phyloP scores from a whole-genome alignment of 2,113 vertebrate species.

The Plotosus lineatus region DNA sequence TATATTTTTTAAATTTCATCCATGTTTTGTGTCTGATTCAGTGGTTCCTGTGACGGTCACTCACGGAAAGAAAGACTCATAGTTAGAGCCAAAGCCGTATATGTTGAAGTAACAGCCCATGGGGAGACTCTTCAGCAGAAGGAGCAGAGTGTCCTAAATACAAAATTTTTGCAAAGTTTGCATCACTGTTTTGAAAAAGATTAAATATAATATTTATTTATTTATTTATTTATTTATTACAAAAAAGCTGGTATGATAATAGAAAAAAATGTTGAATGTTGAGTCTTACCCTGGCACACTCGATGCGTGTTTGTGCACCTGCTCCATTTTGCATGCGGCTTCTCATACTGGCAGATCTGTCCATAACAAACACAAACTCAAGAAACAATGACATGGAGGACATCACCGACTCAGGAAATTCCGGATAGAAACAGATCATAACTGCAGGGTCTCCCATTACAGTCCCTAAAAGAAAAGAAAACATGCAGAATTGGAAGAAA shows the following conservation, averaged over 20 bases:
- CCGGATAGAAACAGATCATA: constrained; percentile 82
- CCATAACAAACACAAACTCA: too few species aligned
- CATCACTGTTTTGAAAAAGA: too few species aligned
- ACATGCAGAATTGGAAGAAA: neutral
- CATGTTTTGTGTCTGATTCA: neutral
- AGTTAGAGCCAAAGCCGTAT: constrained; percentile 77
- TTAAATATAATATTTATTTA: too few species aligned
- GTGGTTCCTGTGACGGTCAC: constrained; percentile 25
- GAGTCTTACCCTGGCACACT: constrained; percentile 73
- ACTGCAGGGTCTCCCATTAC: constrained; percentile 76
- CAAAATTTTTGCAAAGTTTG: neutral
- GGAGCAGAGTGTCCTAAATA: constrained; percentile 74
- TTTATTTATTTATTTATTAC: too few species aligned
- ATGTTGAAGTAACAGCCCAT: constrained; percentile 86
- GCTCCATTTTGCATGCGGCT: constrained; percentile 5
- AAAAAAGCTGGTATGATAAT: neutral
- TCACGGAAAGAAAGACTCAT: constrained; percentile 73
- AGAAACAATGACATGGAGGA: constrained; percentile 54
- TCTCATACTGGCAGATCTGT: constrained; percentile 74
- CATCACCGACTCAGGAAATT: constrained; percentile 66
- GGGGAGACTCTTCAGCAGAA: constrained; percentile 83
- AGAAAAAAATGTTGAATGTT: neutral
- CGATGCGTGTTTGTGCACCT: constrained; percentile 60
- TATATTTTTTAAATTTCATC: neutral
- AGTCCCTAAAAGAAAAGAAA: constrained; percentile 61